phyloP scores from a whole-genome alignment of 2,888 invertebrate species.

The Andrena fulva region DNA sequence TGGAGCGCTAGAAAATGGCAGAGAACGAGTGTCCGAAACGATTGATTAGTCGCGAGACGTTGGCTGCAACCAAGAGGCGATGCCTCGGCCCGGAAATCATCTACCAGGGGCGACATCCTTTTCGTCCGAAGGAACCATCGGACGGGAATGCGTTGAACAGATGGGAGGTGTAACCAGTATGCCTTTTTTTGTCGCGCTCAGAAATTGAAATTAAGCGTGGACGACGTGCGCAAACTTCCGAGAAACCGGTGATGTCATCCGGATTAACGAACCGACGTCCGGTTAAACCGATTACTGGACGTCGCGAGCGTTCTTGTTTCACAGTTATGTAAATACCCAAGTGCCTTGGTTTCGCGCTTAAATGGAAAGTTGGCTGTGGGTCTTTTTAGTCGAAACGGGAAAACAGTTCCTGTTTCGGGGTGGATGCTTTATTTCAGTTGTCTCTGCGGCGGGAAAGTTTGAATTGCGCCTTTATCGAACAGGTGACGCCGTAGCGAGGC shows the following conservation, averaged over 20 bases:
- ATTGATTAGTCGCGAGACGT: not conserved
- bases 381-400: not conserved
- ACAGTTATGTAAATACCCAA: slow-evolving; percentile 29
- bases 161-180: not conserved
- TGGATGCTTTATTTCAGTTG: no score
- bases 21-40: not conserved
- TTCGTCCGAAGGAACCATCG: not conserved
- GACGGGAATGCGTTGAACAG: not conserved
- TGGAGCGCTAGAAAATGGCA: not conserved
- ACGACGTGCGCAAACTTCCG: slow-evolving; percentile 12
- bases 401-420: not conserved
- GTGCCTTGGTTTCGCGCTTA: not conserved
- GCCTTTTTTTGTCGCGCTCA: slow-evolving; percentile 1
- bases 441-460: not conserved
- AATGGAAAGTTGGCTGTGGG: not conserved
- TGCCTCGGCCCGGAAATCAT: not conserved
- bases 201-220: slow-evolving; percentile 36
- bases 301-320: slow-evolving; percentile 8
- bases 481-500: not conserved
- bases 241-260: slow-evolving; percentile 48
- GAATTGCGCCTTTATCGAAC: not conserved
- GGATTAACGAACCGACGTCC: slow-evolving; percentile 35
- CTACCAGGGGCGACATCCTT: not conserved
- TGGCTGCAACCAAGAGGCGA: not conserved
- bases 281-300: slow-evolving; percentile 19